Base-by-base conservation (phyloP, 2,797 vertebrate species). In the Toxotes lorentzi region DNA sequence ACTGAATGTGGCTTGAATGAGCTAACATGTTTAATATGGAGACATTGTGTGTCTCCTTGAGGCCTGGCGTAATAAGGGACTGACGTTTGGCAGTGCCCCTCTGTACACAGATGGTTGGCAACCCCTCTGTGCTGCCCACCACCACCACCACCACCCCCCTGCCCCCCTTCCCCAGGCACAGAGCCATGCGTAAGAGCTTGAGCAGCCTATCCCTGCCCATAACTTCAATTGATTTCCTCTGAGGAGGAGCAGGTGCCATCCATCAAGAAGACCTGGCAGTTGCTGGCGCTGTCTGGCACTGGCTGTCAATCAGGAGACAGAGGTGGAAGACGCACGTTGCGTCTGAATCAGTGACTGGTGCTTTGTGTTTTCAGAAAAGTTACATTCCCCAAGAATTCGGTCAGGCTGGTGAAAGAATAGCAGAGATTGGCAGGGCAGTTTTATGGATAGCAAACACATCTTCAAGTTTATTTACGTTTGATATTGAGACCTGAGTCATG, bases 21-120 rank as follows among this genome's bases (percentile, higher is more conserved):
- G 70, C 40, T 54, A 58, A 57, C 65, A 54, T 73, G 72, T 81
- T 84, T 80, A 68, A 87, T 90, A 86, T 82, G 59, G 70, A 87
- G 81, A 81, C 74, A 82, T 85, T 85, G 79, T 88, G 63, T 62
- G 74, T 85, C 82, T 84, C 87, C 82, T 82, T 59, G 69, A 85
- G 53, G 48, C 43, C 66, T 69, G 71, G 80, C 16, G 17, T 70
- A 65, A 86, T 84, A 78, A 81, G 27, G 61, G 53, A 65, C 65
- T 47, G 77, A 78, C 17, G 34, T 66, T 89, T 93, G 91, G 92
- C 91, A 86, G 78, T 19, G 73, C 23, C 78, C 75, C 74, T 83
- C 51, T 65, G 43, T 63, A 67, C 76, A 86, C 91, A 91, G 93
- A 91, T 93, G 91, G 89, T 86, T 87, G 85, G 86, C 86, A 85